Percentiles rank a stretch among this genome's conserved stretches.
These are phyloP conservation scores for Darevskia nairensis DNA, from an alignment of 2,797 vertebrate species.

Conservation along the genomic window DNA sequence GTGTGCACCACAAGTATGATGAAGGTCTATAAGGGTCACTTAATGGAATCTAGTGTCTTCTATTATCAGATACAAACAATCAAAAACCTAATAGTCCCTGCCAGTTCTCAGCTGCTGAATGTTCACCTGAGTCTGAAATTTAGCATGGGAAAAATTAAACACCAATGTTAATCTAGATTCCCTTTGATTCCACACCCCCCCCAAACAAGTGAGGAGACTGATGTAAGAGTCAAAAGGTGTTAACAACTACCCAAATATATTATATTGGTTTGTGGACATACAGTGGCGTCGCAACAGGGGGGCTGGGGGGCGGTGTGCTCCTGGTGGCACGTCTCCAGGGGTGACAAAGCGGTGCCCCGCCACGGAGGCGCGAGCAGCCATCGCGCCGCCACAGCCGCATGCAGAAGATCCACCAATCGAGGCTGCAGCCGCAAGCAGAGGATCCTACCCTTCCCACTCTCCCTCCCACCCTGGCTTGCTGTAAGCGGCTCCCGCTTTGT, in stretches of 20 bases:
- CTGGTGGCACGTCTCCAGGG: too few species aligned
- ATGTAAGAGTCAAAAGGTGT: constrained; percentile 42
- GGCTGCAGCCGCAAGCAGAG: too few species aligned
- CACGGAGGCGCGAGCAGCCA: too few species aligned
- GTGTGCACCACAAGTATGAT: constrained; percentile 20
- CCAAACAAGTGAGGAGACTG: constrained; percentile 10
- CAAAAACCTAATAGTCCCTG: constrained; percentile 69
- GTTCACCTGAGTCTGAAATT: constrained; percentile 55
- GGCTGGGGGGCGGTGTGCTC: too few species aligned
- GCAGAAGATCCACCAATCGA: too few species aligned
- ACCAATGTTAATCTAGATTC: constrained; percentile 20
- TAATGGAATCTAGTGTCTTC: constrained; percentile 42
- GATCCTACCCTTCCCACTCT: too few species aligned
- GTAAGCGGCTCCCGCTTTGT: too few species aligned
- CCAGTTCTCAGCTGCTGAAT: constrained; percentile 56
- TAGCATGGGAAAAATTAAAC: constrained; percentile 64
- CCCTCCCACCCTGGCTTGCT: too few species aligned
- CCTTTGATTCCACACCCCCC: constrained; percentile 42
- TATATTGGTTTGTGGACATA: constrained; percentile 23
- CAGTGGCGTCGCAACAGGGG: too few species aligned
- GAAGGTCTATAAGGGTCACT: constrained; percentile 51
- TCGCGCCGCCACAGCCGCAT: too few species aligned
- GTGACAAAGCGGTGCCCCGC: too few species aligned
- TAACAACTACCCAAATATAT: neutral
- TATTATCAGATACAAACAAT: constrained; percentile 59